A percentile compares a stretch with the other conserved stretches of the same genome.
These are phyloP conservation scores for Scytalopus superciliaris DNA, from an alignment of 2,113 vertebrate genomes.

Conservation along the genomic window DNA sequence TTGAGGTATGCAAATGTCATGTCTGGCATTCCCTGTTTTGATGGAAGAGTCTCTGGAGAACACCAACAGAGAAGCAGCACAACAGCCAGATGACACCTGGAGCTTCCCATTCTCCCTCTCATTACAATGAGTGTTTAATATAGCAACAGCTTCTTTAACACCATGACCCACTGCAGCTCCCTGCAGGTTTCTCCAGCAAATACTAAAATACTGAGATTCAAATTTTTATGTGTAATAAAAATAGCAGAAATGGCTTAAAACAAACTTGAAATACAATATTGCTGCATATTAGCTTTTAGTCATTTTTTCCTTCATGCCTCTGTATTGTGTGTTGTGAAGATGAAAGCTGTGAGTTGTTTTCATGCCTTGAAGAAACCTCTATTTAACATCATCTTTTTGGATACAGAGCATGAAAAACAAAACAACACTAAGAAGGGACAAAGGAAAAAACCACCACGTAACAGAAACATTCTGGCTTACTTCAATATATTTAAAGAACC, in stretches of 20 bases:
- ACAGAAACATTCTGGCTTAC: not conserved
- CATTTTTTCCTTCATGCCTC: not conserved
- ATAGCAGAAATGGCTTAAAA: not conserved
- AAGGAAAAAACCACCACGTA: not conserved
- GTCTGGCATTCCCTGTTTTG: not conserved
- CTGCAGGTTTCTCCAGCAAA: not conserved
- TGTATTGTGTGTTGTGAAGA: not conserved
- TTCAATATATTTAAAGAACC: not conserved
- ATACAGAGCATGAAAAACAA: not conserved
- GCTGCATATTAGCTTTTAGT: not conserved
- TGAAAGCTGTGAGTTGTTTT: not conserved
- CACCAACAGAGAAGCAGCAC: not conserved
- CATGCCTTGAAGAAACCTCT: not conserved
- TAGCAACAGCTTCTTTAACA: not conserved
- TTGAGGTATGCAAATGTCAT: slow-evolving; percentile 2
- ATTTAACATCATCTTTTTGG: not conserved
- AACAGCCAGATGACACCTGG: not conserved
- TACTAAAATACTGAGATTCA: not conserved
- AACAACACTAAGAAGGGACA: not conserved
- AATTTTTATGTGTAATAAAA: not conserved
- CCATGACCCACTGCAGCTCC: not conserved
- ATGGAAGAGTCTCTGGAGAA: not conserved
- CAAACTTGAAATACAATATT: not conserved
- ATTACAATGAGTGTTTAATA: not conserved
- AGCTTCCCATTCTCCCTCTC: not conserved